phyloP scores from a whole-genome alignment of 2,113 vertebrate species.

The Silurus glanis region DNA sequence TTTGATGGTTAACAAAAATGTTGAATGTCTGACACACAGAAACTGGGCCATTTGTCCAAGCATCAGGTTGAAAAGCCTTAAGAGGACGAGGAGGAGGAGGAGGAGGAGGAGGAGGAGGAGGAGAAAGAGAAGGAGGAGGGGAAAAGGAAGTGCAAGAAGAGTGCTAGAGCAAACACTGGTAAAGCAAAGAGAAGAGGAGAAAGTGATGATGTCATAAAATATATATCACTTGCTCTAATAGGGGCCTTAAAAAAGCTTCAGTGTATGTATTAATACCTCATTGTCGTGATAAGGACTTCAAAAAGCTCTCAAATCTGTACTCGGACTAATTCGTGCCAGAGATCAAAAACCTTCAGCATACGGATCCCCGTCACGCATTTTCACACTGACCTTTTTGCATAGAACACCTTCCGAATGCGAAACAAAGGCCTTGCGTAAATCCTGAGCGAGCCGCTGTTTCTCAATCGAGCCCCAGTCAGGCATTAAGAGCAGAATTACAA shows the following conservation, averaged over 20 bases:
- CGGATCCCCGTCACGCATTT: constrained; percentile 22
- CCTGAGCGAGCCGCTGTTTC: not conserved
- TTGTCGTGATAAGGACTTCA: not conserved
- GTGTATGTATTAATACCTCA: not conserved
- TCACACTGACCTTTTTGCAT: constrained; percentile 42
- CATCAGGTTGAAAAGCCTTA: not conserved
- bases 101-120: not conserved
- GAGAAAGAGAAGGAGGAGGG: not conserved
- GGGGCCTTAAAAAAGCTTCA: not conserved
- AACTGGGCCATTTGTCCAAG: not conserved
- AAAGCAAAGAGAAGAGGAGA: not conserved
- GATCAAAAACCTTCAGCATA: constrained; percentile 43
- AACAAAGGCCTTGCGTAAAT: constrained; percentile 26
- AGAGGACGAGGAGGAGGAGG: not conserved
- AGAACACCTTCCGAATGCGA: constrained; percentile 30
- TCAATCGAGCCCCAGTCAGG: constrained; percentile 1
- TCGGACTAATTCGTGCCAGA: not conserved
- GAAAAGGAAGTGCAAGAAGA: not conserved
- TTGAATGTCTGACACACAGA: not conserved
- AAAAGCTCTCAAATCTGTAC: not conserved
- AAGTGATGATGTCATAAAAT: not conserved
- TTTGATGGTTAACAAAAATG: not conserved
- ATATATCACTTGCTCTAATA: not conserved
- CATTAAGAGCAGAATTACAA: constrained; percentile 15
- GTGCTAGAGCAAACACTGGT: not conserved